Base-by-base conservation (phyloP, 53 echinoderm and acorn worm genomes). In the Luidia sarsii region DNA sequence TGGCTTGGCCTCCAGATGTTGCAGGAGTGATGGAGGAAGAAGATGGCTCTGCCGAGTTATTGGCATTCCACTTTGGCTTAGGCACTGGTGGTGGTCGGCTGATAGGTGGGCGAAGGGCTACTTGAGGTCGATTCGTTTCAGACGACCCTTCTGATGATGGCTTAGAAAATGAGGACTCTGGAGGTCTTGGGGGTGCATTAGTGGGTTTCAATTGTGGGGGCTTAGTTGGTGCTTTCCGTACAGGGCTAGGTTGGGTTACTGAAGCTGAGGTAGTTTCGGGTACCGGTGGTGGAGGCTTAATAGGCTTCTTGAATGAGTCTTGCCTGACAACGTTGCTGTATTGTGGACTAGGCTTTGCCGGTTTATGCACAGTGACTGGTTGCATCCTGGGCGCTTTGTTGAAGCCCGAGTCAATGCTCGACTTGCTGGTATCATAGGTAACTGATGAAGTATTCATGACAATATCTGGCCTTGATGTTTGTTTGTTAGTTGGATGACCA, bases 51-150 rank as follows among this genome's bases (percentile, higher is more conserved):
- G 84, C 84, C 9, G 84, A 84, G 45, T 84, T 84, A 39, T 84
- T 84, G 19, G 84, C 84, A 53, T 84, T 84, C 2, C 64, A 64
- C 45, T 84, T 84, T 19, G 61, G 60, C 61, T 27, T 77, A 32
- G 84, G 84, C 67, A 73, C 64, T 49, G 65, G 28, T 24, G 62
- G 71, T 25, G 82, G 82, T 30, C 77, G 62, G 20, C 65, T 64
- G 48, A 21, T 65, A 6, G 65, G 71, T 29, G 72, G 72, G 50
- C 32, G 22, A 15, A 70, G 57, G 4, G 84, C 84, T 50, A 48
- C 77, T n/a, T 36, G 31, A 2, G 61, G 61, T 33, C 48, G 59
- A 55, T n/a, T 30, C 2, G 46, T 32, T 20, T 59, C 61, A 0
- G 61, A 48, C 3, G 77, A 61, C 41, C n/a, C 43, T 20, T 77